These are phyloP conservation scores for Synergus japonicus DNA, from an alignment of 2,888 invertebrate species.

Conservation along the genomic window DNA sequence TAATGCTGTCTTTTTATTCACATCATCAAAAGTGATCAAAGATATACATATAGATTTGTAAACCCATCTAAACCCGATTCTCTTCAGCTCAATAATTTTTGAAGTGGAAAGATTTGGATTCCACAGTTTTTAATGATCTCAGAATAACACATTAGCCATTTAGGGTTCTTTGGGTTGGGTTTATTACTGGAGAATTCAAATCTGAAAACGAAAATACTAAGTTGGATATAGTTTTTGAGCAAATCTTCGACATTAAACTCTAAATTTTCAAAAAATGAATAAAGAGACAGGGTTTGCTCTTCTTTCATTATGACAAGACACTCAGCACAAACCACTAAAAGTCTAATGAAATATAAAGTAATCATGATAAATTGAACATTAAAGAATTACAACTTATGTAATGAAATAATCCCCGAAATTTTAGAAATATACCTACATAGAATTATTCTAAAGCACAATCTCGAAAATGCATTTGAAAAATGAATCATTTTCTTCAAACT, in stretches of 20 bases:
- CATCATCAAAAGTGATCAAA: not conserved
- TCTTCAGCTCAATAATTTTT: too few relatives aligned
- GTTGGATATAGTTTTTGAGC: too few relatives aligned
- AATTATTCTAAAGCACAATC: conserved; percentile 24
- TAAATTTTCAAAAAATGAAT: not conserved
- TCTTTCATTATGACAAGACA: not conserved
- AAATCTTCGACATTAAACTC: too few relatives aligned
- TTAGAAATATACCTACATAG: conserved; percentile 2
- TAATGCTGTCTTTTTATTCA: not conserved
- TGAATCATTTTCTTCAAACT: conserved; percentile 4
- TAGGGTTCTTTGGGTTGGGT: too few relatives aligned
- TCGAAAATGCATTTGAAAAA: not conserved
- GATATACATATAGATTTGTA: too few relatives aligned
- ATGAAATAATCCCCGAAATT: conserved; percentile 21
- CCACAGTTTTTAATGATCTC: too few relatives aligned
- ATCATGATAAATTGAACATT: not conserved
- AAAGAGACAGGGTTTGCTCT: not conserved
- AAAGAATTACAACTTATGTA: conserved; percentile 15
- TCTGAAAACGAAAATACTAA: too few relatives aligned
- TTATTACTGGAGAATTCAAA: too few relatives aligned
- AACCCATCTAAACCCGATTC: too few relatives aligned
- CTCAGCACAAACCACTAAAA: not conserved
- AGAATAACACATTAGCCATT: too few relatives aligned
- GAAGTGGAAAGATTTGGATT: too few relatives aligned
- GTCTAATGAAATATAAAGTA: not conserved